Evolutionary conservation across 2,113 vertebrate species (phyloP), one percentile per base, ranked within the genome.

Genomic region (Cacatua alba): DNA sequence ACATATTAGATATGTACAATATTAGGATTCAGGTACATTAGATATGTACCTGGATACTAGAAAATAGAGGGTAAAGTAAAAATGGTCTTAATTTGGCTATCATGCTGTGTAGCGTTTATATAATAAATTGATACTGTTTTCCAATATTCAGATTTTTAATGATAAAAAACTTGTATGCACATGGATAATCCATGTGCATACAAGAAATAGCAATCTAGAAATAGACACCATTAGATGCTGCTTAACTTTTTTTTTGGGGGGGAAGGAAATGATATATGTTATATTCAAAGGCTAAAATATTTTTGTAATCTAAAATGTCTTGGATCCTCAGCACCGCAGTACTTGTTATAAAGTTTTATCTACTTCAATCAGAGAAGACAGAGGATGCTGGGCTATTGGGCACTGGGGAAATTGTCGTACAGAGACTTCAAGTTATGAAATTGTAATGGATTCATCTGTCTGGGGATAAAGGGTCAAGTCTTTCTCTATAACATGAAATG

Each of bases 171-270:
- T 53, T 51, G 24, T 9, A 43, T 28, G 31, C 9, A 51, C 7
- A 23, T 44, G 16, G 39, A 4, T 78, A 78, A 43, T 60, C 14
- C 35, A 37, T 37, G 35, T 37, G 35, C 35, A 37, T 37, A 37
- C 35, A 37, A 37, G 35, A 37, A 37, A 37, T 37, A 37, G 35
- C 35, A 37, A 37, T 37, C 35, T 37, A 37, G 43, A 91, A 88
- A 71, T 16, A 51, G 41, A 55, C 15, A 37, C 14, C 4, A 25
- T 37, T 63, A 52, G 11, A 25, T 63, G 13, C 10, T 46, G 33
- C 48, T 75, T 49, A 48, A 23, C 4, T 17, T 26, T 17, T 62
- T 80, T 35, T 3, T 0, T 2, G 1, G 3, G 1, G 21, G 21
- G 2, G 7, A 2, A 10, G 2, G 15, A 6, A 70, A 64, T 65